These are phyloP conservation scores for Galendromus occidentalis DNA, from an alignment of 1,140 invertebrate genomes.

Conservation along the genomic window DNA sequence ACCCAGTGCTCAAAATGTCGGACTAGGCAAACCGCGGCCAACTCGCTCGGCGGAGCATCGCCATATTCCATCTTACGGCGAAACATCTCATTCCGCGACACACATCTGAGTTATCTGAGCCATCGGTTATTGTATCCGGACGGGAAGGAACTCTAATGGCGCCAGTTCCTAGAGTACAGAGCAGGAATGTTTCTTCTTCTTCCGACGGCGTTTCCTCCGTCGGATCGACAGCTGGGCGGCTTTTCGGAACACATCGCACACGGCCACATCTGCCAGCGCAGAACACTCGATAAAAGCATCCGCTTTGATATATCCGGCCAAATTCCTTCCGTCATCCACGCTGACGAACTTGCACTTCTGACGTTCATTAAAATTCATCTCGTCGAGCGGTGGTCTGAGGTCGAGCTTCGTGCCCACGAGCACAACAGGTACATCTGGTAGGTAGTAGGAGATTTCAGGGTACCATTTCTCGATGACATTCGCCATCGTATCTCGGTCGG, in stretches of 20 bases:
- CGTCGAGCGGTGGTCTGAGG: slow-evolving; percentile 26
- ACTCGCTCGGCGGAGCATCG: no score
- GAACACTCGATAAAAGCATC: slow-evolving; percentile 62
- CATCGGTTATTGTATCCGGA: no score
- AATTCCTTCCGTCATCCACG: slow-evolving; percentile 47
- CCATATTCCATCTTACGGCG: no score
- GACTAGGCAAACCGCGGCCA: no score
- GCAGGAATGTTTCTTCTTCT: background rate
- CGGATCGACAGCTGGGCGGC: background rate
- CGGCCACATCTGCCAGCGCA: slow-evolving; percentile 48
- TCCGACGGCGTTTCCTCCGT: background rate
- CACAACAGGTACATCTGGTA: slow-evolving; percentile 44
- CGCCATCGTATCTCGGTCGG: slow-evolving; percentile 28
- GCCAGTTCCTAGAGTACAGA: background rate
- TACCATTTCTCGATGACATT: slow-evolving; percentile 32
- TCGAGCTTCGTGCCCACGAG: slow-evolving; percentile 83
- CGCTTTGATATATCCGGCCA: slow-evolving; percentile 56
- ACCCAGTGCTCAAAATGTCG: no score
- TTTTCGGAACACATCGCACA: slow-evolving; percentile 38
- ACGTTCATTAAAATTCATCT: background rate
- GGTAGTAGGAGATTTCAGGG: slow-evolving; percentile 31
- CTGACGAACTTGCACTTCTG: slow-evolving; percentile 29
- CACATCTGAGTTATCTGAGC: no score
- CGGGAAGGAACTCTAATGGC: no score
- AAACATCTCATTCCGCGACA: no score